Evolutionary conservation across 2,797 vertebrate species (phyloP).

Genomic region (Crenichthys baileyi): DNA sequence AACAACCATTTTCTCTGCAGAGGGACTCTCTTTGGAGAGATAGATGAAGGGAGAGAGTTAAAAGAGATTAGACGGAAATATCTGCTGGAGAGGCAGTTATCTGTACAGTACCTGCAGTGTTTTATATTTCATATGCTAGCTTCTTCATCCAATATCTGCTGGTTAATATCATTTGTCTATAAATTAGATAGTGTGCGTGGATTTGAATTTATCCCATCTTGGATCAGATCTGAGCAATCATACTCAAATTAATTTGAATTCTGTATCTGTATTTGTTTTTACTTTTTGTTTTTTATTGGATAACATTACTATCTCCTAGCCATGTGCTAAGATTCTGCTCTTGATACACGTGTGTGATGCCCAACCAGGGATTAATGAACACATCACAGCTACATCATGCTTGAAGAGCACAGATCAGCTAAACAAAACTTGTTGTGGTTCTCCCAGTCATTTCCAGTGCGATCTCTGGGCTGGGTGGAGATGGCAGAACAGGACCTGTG

Average conservation of each 20-base stretch:
- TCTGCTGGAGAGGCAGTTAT: slow-evolving; percentile 1
- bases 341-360: neutral
- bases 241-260: neutral
- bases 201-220: neutral
- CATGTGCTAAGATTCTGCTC: neutral
- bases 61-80: slow-evolving; percentile 10
- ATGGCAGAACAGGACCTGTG: slow-evolving; percentile 94
- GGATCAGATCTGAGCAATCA: neutral
- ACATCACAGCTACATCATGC: neutral
- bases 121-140: slow-evolving; percentile 44
- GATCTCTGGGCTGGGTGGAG: slow-evolving; percentile 97
- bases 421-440: neutral
- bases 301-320: neutral
- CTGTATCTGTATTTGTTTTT: neutral
- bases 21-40: slow-evolving; percentile 19
- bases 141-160: neutral
- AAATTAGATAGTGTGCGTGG: neutral
- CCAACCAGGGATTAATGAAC: neutral
- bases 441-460: slow-evolving; percentile 91
- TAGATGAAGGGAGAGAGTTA: neutral
- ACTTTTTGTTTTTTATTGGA: neutral
- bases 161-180: neutral
- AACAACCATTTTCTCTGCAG: neutral
- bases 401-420: neutral
- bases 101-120: neutral